These are phyloP conservation scores for Leucania comma DNA, from an alignment of 2,888 invertebrate genomes.

Conservation along the genomic window DNA sequence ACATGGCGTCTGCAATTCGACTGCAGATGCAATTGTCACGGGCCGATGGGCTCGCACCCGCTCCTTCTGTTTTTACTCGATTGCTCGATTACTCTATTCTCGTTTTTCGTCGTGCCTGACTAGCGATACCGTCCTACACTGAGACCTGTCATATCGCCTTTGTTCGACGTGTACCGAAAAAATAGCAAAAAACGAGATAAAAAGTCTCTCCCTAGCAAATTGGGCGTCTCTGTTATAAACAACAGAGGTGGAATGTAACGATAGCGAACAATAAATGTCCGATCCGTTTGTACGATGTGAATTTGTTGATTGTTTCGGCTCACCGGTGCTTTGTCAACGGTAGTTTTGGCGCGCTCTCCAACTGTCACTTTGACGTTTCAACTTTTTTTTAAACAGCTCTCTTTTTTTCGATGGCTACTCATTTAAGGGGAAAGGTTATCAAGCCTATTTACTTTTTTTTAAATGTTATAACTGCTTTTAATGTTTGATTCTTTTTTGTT, in stretches of 20 bases:
- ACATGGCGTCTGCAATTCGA: slow-evolving; percentile 85
- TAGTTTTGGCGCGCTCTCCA: slow-evolving; percentile 85
- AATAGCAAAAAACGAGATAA: slow-evolving; percentile 81
- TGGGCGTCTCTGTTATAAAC: slow-evolving; percentile 90
- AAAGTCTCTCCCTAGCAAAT: slow-evolving; percentile 88
- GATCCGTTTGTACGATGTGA: slow-evolving; percentile 85
- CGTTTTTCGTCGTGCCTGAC: slow-evolving; percentile 85
- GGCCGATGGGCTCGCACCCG: slow-evolving; percentile 80
- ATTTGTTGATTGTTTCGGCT: slow-evolving; percentile 88
- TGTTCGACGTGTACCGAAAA: slow-evolving; percentile 85
- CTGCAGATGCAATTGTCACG: slow-evolving; percentile 89
- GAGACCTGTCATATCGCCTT: slow-evolving; percentile 90
- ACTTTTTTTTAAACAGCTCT: slow-evolving; percentile 67
- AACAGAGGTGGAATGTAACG: slow-evolving; percentile 89
- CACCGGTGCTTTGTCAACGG: slow-evolving; percentile 81
- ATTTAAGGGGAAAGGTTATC: slow-evolving; percentile 60
- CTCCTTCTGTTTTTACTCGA: slow-evolving; percentile 87
- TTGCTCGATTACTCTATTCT: slow-evolving; percentile 87
- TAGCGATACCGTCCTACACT: slow-evolving; percentile 84
- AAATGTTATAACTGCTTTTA: slow-evolving; percentile 13
- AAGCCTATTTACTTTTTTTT: slow-evolving; percentile 24
- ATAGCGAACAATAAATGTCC: slow-evolving; percentile 90
- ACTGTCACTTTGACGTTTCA: slow-evolving; percentile 81
- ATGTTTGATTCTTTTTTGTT: slow-evolving; percentile 15
- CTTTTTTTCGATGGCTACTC: slow-evolving; percentile 65